A percentile compares a stretch with the other conserved stretches of the same genome.
These are phyloP conservation scores for Psammodynastes pulverulentus DNA, from an alignment of 2,113 vertebrate species.

Conservation along the genomic window DNA sequence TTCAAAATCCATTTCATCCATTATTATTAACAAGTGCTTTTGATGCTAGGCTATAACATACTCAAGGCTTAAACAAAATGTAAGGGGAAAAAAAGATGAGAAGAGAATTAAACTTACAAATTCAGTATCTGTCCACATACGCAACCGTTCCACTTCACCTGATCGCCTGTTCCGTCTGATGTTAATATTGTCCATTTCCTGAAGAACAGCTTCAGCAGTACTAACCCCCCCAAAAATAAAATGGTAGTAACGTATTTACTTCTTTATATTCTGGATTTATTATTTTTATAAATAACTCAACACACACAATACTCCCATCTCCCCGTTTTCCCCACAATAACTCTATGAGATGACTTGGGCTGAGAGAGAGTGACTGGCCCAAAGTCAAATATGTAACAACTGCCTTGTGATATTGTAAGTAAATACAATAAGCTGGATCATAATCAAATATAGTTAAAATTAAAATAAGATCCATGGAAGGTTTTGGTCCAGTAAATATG, in stretches of 20 bases:
- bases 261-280: not conserved
- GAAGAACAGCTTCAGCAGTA: constrained; percentile 95
- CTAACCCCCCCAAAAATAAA: constrained; percentile 71
- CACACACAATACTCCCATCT: not conserved
- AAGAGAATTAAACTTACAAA: constrained; percentile 78
- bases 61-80: not conserved
- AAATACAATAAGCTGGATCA: not conserved
- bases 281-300: not conserved
- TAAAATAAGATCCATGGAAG: not conserved
- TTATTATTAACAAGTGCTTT: not conserved
- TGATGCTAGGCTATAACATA: not conserved
- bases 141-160: constrained; percentile 92
- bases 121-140: constrained; percentile 98
- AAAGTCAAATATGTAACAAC: not conserved
- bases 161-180: constrained; percentile 86
- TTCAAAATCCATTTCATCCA: not conserved
- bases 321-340: not conserved
- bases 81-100: not conserved
- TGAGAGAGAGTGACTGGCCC: not conserved
- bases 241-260: not conserved
- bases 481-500: not conserved
- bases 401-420: not conserved
- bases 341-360: not conserved
- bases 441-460: not conserved
- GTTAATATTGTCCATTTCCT: constrained; percentile 99